phyloP scores from a whole-genome alignment of 2,888 invertebrate species.

The Tetragnatha montana region DNA sequence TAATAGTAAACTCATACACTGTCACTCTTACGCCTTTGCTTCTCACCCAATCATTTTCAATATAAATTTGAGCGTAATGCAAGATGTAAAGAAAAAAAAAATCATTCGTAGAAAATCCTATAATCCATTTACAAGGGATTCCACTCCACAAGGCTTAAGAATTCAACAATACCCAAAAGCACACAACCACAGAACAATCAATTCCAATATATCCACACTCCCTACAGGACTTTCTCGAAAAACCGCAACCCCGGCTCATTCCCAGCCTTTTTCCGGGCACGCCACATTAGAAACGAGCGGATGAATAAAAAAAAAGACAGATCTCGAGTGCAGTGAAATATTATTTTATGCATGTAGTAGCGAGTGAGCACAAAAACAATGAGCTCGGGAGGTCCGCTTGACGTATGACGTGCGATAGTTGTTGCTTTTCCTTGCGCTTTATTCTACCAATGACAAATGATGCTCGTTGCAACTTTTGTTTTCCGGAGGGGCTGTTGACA shows the following conservation, averaged over 20 bases:
- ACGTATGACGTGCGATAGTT: conserved; percentile 37
- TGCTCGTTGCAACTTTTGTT: not conserved
- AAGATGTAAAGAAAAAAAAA: too few species aligned
- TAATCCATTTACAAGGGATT: too few species aligned
- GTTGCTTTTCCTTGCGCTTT: conserved; percentile 2
- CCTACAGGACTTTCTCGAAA: not conserved
- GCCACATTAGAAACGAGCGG: conserved; percentile 40
- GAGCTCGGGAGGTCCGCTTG: conserved; percentile 45
- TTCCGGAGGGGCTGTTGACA: not conserved
- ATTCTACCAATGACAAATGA: conserved; percentile 10
- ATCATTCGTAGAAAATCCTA: too few species aligned
- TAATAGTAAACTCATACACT: too few species aligned
- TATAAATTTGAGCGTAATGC: too few species aligned
- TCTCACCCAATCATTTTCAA: too few species aligned
- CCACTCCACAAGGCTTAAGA: too few species aligned
- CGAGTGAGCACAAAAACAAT: not conserved
- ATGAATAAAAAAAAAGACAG: not conserved
- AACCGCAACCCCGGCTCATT: not conserved
- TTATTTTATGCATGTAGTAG: conserved; percentile 31
- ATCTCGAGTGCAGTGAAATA: conserved; percentile 14
- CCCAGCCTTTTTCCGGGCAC: not conserved
- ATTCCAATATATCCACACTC: not conserved
- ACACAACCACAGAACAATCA: too few species aligned
- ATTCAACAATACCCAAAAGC: too few species aligned
- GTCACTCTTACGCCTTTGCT: too few species aligned